A percentile compares a stretch with the other conserved stretches of the same genome.
phyloP scores from a whole-genome alignment of 2,797 vertebrate genomes.

The Gobionotothen gibberifrons region DNA sequence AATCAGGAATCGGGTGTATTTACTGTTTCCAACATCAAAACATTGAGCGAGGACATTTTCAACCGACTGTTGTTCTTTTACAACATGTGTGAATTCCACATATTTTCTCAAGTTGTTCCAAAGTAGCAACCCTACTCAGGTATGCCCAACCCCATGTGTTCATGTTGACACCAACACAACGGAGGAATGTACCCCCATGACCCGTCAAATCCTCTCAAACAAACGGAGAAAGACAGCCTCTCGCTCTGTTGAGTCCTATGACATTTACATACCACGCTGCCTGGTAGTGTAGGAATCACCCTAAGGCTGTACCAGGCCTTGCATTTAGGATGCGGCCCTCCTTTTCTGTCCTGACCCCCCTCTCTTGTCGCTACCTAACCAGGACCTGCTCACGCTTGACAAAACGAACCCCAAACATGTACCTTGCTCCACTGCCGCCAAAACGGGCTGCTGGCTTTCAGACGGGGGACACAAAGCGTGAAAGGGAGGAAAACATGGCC shows the following conservation, averaged over 20 bases:
- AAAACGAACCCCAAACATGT: slow-evolving; percentile 73
- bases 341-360: slow-evolving; percentile 17
- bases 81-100: slow-evolving; percentile 7
- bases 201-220: slow-evolving; percentile 75
- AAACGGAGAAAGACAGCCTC: slow-evolving; percentile 72
- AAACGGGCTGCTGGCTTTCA: slow-evolving; percentile 62
- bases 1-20: slow-evolving; percentile 1
- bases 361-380: slow-evolving; percentile 73
- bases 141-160: slow-evolving; percentile 50
- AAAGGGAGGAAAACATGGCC: slow-evolving; percentile 59
- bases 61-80: not conserved
- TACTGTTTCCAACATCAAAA: not conserved
- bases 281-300: slow-evolving; percentile 74
- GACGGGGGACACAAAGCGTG: slow-evolving; percentile 66
- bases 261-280: slow-evolving; percentile 82
- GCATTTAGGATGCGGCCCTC: slow-evolving; percentile 78
- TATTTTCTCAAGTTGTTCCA: not conserved
- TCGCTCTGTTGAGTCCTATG: slow-evolving; percentile 78
- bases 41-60: not conserved
- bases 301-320: slow-evolving; percentile 75
- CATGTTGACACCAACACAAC: slow-evolving; percentile 56
- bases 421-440: slow-evolving; percentile 60
- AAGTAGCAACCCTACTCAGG: slow-evolving; percentile 23
- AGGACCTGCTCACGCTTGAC: slow-evolving; percentile 76
- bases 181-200: slow-evolving; percentile 47